Conservation (phyloP, 2,797 vertebrate genomes). For the Menidia menidia region DNA sequence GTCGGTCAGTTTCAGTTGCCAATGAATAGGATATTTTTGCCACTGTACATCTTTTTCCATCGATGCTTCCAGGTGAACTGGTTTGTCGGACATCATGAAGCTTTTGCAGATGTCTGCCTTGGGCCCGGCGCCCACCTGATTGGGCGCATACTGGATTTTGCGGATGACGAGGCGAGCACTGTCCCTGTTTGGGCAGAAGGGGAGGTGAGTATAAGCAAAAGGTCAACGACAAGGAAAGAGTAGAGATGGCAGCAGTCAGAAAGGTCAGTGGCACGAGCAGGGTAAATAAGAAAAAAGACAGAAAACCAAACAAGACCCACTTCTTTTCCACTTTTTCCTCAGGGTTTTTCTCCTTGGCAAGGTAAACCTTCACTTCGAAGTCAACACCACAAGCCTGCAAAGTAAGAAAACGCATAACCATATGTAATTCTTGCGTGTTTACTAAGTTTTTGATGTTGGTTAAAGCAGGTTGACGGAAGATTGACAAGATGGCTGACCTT, state of each 20-base stretch:
- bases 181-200: slow-evolving; percentile 77
- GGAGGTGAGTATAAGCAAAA: not conserved
- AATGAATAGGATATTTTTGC: not conserved
- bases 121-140: slow-evolving; percentile 75
- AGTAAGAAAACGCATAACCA: slow-evolving; percentile 1
- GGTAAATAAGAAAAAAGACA: not conserved
- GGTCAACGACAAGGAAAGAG: not conserved
- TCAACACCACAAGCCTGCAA: slow-evolving; percentile 90
- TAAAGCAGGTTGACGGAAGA: not conserved
- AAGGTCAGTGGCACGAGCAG: not conserved
- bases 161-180: slow-evolving; percentile 87
- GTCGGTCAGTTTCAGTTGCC: not conserved
- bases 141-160: slow-evolving; percentile 91
- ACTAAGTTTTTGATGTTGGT: not conserved
- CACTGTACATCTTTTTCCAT: slow-evolving; percentile 87
- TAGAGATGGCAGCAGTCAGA: not conserved
- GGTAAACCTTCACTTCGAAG: slow-evolving; percentile 90
- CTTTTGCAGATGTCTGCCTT: slow-evolving; percentile 85
- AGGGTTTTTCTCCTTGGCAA: slow-evolving; percentile 79
- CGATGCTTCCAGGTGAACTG: slow-evolving; percentile 87
- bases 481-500: slow-evolving; percentile 81
- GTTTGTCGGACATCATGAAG: slow-evolving; percentile 95
- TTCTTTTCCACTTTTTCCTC: slow-evolving; percentile 91
- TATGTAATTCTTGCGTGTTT: not conserved
- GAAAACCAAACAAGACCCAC: slow-evolving; percentile 64